Base-by-base conservation (phyloP, 2,888 invertebrate species). In the Monochamus alternatus region DNA sequence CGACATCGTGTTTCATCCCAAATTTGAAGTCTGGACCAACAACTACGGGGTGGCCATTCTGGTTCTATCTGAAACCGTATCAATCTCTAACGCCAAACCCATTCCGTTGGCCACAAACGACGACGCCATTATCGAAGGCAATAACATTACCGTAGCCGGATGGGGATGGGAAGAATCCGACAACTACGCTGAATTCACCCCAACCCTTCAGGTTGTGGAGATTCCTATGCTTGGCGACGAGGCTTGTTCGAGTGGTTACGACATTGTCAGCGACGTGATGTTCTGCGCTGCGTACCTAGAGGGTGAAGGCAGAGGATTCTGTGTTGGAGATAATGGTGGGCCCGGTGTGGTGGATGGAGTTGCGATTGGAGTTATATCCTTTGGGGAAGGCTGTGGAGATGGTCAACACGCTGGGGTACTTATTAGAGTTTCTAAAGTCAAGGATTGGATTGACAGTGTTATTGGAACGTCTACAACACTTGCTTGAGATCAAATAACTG, bases 221-320 rank as follows among this genome's bases (percentile, higher is more conserved):
- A 9, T 58, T 14, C 58, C 58, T 22, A 58, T 58, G 1, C n/a
- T 58, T 7, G 14, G 22, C 30, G 5, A 58, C 14, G 58, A 58
- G 5, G 9, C 9, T 14, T 58, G 58, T 9, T n/a, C 8, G 4
- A 30, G 14, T n/a, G 58, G 31, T 4, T 58, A 58, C 14, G n/a
- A 8, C n/a, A 14, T 14, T 38, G 31, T 38, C 3, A 59, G 38
- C 12, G 62, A 71, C 30, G 12, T 31, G 22, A 72, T 72, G 64
- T 72, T 72, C 14, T 72, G 71, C 14, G 44, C 64, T n/a, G 71
- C 63, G 9, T 22, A 44, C 10, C 32, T 64, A 22, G 51, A 52
- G 44, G 10, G 10, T n/a, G 59, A 51, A 1, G 71, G 64, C 3
- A 63, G 52, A 12, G 38, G 55, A 2, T 63, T 55, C 31, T 72